A percentile compares a stretch with the other conserved stretches of the same genome.
Evolutionary conservation across 2,888 invertebrate genomes (phyloP).

Genomic region (Ochlodes sylvanus): DNA sequence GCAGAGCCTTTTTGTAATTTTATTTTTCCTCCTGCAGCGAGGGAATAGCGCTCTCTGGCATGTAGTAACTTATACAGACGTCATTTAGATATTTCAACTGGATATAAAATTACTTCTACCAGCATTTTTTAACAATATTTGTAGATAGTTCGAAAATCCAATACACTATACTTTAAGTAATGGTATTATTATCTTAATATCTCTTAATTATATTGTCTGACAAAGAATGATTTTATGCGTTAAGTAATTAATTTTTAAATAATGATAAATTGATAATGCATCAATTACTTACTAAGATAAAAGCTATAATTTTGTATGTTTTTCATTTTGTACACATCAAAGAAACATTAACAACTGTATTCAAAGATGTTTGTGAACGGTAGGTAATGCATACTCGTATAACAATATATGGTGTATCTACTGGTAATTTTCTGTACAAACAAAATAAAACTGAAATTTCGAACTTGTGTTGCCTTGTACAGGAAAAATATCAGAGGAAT

Average conservation of each 20-base stretch:
- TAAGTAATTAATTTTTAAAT: slow-evolving; percentile 27
- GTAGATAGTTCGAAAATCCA: not conserved
- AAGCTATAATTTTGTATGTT: not conserved
- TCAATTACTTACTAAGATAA: not conserved
- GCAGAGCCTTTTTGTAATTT: slow-evolving; percentile 78
- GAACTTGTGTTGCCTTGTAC: slow-evolving; percentile 15
- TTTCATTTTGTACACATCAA: not conserved
- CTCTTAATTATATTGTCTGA: slow-evolving; percentile 22
- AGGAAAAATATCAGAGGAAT: slow-evolving; percentile 38
- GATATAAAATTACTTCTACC: slow-evolving; percentile 8
- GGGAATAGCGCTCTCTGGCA: slow-evolving; percentile 61
- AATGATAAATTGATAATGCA: slow-evolving; percentile 14
- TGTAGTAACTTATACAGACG: slow-evolving; percentile 40
- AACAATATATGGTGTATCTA: not conserved
- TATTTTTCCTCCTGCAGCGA: slow-evolving; percentile 77
- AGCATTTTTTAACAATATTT: not conserved
- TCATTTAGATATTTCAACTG: slow-evolving; percentile 26
- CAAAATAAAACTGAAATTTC: slow-evolving; percentile 24
- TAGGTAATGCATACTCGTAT: not conserved
- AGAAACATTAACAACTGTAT: not conserved
- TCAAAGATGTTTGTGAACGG: not conserved
- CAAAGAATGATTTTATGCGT: slow-evolving; percentile 29
- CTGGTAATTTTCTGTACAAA: slow-evolving; percentile 42
- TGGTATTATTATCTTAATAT: slow-evolving; percentile 4
- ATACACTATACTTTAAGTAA: not conserved